phyloP scores from a whole-genome alignment of 2,888 invertebrate genomes.

The Eristalis pertinax region DNA sequence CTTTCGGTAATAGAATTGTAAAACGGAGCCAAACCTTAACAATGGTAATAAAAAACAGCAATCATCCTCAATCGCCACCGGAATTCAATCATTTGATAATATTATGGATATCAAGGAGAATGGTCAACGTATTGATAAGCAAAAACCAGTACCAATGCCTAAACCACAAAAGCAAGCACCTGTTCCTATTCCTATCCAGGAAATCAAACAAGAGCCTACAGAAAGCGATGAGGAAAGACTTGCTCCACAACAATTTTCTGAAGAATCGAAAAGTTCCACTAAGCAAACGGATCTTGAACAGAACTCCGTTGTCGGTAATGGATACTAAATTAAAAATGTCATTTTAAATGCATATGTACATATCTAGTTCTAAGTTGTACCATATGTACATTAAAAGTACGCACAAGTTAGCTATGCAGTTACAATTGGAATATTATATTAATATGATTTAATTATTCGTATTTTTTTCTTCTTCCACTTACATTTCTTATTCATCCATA shows the following conservation, averaged over 20 bases:
- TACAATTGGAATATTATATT: conserved; percentile 53
- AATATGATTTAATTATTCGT: conserved; percentile 13
- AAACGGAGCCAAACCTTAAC: conserved; percentile 14
- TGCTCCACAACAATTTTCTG: neutral
- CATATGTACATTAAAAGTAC: conserved; percentile 23
- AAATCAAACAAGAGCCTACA: conserved; percentile 60
- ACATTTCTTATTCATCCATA: conserved; percentile 3
- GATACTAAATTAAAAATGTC: conserved; percentile 56
- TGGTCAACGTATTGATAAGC: conserved; percentile 34
- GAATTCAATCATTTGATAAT: conserved; percentile 30
- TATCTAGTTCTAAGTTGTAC: conserved; percentile 30
- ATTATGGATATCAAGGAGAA: conserved; percentile 59
- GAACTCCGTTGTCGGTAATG: conserved; percentile 64
- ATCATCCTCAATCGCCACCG: conserved; percentile 2
- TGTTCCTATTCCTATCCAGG: conserved; percentile 41
- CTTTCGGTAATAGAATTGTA: conserved; percentile 25
- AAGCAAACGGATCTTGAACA: conserved; percentile 12
- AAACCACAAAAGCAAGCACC: conserved; percentile 37
- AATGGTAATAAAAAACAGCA: conserved; percentile 37
- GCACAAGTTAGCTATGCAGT: conserved; percentile 47
- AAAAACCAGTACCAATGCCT: conserved; percentile 45
- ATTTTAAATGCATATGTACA: conserved; percentile 34
- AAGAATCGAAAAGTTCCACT: neutral
- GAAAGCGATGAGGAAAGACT: conserved; percentile 34
- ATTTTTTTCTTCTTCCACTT: conserved; percentile 19